A percentile compares a stretch with the other conserved stretches of the same genome.
These are phyloP conservation scores for Neopipo cinnamomea DNA, from an alignment of 2,113 vertebrate genomes.

Conservation along the genomic window DNA sequence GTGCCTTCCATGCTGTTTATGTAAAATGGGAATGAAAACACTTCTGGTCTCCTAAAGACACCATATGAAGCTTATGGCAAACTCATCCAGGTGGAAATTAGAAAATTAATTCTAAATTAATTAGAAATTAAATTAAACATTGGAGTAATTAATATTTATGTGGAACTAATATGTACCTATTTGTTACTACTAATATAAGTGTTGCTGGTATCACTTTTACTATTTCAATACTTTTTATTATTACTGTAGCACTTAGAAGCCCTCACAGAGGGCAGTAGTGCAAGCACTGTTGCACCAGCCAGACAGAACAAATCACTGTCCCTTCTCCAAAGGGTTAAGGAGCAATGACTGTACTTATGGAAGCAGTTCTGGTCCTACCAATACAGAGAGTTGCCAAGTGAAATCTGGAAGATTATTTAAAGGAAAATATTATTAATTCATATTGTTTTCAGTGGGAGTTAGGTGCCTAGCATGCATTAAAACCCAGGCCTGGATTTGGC, in stretches of 20 bases:
- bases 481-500: neutral
- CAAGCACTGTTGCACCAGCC: neutral
- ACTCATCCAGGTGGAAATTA: slow-evolving; percentile 10
- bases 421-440: neutral
- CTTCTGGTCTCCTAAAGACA: neutral
- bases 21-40: neutral
- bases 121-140: slow-evolving; percentile 51
- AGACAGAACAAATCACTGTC: neutral
- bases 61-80: neutral
- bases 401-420: neutral
- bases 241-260: neutral
- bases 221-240: neutral
- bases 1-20: neutral
- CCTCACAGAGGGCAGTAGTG: neutral
- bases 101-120: slow-evolving; percentile 54
- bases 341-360: neutral
- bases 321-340: neutral
- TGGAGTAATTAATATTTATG: slow-evolving; percentile 41
- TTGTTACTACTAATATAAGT: neutral
- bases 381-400: neutral
- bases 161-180: neutral
- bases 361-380: neutral
- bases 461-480: neutral
- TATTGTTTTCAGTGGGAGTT: neutral
- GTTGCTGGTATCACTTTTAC: neutral